These are phyloP conservation scores for Paragorgia papillata DNA, from an alignment of 92 coral and sea anemone species.

Conservation along the genomic window DNA sequence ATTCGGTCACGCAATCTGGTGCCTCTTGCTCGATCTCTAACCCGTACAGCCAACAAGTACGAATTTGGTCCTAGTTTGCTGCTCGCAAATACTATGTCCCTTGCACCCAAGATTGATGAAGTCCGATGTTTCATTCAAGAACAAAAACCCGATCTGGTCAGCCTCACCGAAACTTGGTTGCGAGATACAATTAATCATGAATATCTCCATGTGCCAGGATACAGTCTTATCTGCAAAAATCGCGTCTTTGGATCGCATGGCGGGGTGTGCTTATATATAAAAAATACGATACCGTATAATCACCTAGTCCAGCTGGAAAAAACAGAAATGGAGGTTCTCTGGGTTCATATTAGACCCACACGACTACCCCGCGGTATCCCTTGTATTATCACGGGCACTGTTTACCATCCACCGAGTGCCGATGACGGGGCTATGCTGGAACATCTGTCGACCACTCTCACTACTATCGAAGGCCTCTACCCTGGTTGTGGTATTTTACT, in stretches of 20 bases:
- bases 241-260: conserved; percentile 52
- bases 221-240: conserved; percentile 42
- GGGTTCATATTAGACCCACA: conserved; percentile 45
- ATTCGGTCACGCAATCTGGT: conserved; percentile 31
- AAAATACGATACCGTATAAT: conserved; percentile 38
- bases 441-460: conserved; percentile 19
- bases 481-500: conserved; percentile 63
- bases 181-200: conserved; percentile 29
- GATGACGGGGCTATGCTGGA: conserved; percentile 46
- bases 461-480: conserved; percentile 54
- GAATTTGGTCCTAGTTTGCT: conserved; percentile 47
- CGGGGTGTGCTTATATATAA: conserved; percentile 52
- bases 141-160: conserved; percentile 38
- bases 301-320: conserved; percentile 38
- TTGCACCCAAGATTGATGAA: conserved; percentile 51
- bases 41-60: no score
- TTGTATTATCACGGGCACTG: conserved; percentile 43
- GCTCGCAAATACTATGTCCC: conserved; percentile 52
- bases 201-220: conserved; percentile 50
- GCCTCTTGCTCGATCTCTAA: conserved; percentile 1
- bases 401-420: conserved; percentile 58
- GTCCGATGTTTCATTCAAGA: conserved; percentile 37
- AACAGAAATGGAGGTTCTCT: conserved; percentile 49
- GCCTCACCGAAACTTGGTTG: conserved; percentile 55
- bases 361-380: conserved; percentile 52